Evolutionary conservation across 1,140 invertebrate genomes (phyloP), one percentile per base, ranked within the genome.

Genomic region (Oppia nitens): DNA sequence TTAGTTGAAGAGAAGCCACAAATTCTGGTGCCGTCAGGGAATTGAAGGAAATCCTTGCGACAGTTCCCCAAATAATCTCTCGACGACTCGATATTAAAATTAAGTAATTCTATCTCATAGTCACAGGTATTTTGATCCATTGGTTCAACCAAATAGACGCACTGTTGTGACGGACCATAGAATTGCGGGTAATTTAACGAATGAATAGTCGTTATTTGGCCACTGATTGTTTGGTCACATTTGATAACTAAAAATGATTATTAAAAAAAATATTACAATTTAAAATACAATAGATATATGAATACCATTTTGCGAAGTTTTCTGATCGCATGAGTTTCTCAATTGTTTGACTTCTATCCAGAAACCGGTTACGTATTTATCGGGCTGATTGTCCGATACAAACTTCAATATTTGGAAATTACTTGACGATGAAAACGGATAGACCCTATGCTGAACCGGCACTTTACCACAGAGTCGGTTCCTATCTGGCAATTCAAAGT

Each of bases 61-160:
- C 65, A 66, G 9, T 27, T 17, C 4, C 59, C 40, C 12, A 20
- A 14, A 25, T 59, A 23, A 28, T 58, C 53, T 23, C 14, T 14
- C n/a, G 48, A 28, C 23, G n/a, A 24, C 45, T 66, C 66, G 1
- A 67, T 21, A 23, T 66, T 59, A 55, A 68, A 68, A 23, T 56
- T 47, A 12, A 60, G 48, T 50, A 68, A 66, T 20, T 65, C 62
- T 6, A 68, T 53, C 57, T 64, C 62, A 24, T 60, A 59, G 28
- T 55, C 45, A 53, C 61, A 62, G 2, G 45, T 56, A 1, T 28
- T 45, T n/a, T 17, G 1, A 49, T 55, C 29, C 4, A 26, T 14
- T 6, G 45, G 53, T 52, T 60, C 29, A 1, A 62, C 55, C 3
- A 55, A 29, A 47, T 62, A 62, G n/a, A 62, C 57, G 40, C 61